Base-by-base conservation (phyloP, 2,797 vertebrate genomes). In the Danionella dracula region DNA sequence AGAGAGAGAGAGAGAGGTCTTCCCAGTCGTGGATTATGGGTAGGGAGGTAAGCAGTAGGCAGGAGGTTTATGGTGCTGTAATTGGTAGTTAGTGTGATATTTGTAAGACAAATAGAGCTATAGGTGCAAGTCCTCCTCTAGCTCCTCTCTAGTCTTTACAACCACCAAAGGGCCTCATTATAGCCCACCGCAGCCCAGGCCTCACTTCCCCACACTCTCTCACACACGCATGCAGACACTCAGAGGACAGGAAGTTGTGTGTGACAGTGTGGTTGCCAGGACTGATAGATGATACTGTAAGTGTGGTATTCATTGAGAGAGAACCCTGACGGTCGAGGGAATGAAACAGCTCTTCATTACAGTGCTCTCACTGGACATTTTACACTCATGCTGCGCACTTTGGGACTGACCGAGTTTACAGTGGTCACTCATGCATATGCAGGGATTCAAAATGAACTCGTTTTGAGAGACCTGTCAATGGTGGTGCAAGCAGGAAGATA, bases 51-150 rank as follows among this genome's bases (percentile, higher is more conserved):
- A 85, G 82, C 88, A 88, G 85, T 89, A 92, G 90, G 89, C 90
- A 90, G 90, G 91, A 92, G 91, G 91, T 92, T 93, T 93, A 93
- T 92, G 88, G 88, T 88, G 64, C 90, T 91, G 88, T 93, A 93
- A 93, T 93, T 92, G 92, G 91, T 93, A 92, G 91, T 93, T 93
- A 93, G 91, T 92, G 90, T 92, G 91, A 92, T 92, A 92, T 93
- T 93, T 93, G 92, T 92, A 92, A 93, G 92, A 93, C 89, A 93
- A 93, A 93, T 93, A 93, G 91, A 92, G 90, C 90, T 91, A 89
- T 91, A 89, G 85, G 84, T 87, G 80, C 85, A 86, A 89, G 85
- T 89, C 86, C 88, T 84, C 81, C 87, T 87, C 88, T 90, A 87
- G 48, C 87, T 86, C 86, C 83, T 80, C 84, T 90, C 89, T 87